Conservation (phyloP, 2,797 vertebrate species). For the Denticeps clupeoides region DNA sequence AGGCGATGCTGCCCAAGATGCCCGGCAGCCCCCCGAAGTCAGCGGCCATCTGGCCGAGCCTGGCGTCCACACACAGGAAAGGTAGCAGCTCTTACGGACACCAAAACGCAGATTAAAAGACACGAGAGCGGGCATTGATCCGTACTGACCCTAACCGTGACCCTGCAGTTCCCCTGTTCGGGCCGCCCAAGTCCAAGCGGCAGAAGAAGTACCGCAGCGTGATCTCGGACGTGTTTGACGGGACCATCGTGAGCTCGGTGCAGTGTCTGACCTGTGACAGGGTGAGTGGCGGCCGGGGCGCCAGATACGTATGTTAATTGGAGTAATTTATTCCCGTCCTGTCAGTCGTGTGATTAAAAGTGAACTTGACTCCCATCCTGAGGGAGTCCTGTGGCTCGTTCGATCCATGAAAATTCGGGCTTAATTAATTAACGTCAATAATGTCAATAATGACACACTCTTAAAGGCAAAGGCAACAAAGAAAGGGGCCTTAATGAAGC, state of each 20-base stretch:
- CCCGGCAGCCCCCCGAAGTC: conserved; percentile 82
- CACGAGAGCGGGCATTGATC: no score
- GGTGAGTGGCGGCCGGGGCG: conserved; percentile 56
- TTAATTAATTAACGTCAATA: no score
- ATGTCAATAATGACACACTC: no score
- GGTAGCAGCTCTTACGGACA: conserved; percentile 48
- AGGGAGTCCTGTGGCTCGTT: no score
- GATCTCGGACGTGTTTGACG: conserved; percentile 95
- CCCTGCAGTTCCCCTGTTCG: conserved; percentile 52
- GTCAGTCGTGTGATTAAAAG: no score
- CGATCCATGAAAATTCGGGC: no score
- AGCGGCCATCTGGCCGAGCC: conserved; percentile 63
- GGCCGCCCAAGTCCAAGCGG: conserved; percentile 80
- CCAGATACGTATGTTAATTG: no score
- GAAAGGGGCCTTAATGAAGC: no score
- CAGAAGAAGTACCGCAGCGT: conserved; percentile 91
- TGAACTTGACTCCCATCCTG: no score
- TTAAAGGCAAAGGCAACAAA: no score
- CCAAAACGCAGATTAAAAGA: no score
- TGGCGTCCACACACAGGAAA: conserved; percentile 80
- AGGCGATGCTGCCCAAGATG: conserved; percentile 65
- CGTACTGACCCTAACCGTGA: conserved; percentile 23
- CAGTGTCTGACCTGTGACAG: conserved; percentile 97
- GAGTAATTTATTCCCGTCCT: no score
- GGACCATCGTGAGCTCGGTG: conserved; percentile 93